A percentile compares a stretch with the other conserved stretches of the same genome.
These are phyloP conservation scores for Tinea semifulvella DNA, from an alignment of 2,888 invertebrate genomes.

Conservation along the genomic window DNA sequence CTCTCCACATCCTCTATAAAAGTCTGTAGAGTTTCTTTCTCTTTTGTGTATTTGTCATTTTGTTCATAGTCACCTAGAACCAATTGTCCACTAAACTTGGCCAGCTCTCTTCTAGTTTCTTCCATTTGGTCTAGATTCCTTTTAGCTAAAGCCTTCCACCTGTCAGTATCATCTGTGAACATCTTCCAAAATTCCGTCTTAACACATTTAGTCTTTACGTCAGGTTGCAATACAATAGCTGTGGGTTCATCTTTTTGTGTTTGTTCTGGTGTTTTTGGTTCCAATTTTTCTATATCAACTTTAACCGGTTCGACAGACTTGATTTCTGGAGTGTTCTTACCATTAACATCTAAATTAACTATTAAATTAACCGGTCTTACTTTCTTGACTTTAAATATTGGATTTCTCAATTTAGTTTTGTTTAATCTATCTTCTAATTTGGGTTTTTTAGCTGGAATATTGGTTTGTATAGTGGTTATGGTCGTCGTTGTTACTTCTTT, in stretches of 20 bases:
- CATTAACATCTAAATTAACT: constrained; percentile 31
- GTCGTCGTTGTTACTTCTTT: constrained; percentile 28
- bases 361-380: constrained; percentile 40
- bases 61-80: constrained; percentile 48
- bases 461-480: constrained; percentile 25
- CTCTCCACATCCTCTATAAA: constrained; percentile 55
- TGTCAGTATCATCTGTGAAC: constrained; percentile 56
- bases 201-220: constrained; percentile 7
- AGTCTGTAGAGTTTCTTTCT: constrained; percentile 43
- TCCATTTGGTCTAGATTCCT: constrained; percentile 58
- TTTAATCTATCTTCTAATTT: constrained; percentile 24
- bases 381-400: constrained; percentile 47
- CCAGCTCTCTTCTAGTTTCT: constrained; percentile 49
- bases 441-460: constrained; percentile 24
- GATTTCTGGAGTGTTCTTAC: constrained; percentile 17
- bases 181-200: constrained; percentile 44
- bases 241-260: constrained; percentile 36
- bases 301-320: constrained; percentile 20
- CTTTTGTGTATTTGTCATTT: constrained; percentile 41
- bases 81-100: constrained; percentile 55
- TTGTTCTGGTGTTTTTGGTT: constrained; percentile 27
- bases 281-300: neutral
- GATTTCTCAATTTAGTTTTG: constrained; percentile 35
- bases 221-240: constrained; percentile 8
- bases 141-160: constrained; percentile 57